Conservation (phyloP, 2,888 invertebrate genomes). For the Carcina quercana region DNA sequence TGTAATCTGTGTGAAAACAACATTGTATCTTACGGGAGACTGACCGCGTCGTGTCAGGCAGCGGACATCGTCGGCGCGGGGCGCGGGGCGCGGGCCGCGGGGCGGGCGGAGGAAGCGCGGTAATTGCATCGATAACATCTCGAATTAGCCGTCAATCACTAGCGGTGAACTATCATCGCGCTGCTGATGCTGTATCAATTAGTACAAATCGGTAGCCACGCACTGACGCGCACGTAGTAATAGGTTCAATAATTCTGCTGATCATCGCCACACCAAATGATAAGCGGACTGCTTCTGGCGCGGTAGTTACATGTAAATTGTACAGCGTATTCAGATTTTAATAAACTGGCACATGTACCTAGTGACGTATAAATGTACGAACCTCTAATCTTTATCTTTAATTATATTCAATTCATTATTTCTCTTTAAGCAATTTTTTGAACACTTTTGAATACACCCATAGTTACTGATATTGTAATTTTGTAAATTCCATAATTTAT, state of each 20-base stretch:
- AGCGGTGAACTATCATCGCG: conserved; percentile 55
- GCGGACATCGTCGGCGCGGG: neutral
- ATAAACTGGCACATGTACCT: too few species aligned
- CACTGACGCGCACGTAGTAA: conserved; percentile 53
- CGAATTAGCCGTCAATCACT: conserved; percentile 67
- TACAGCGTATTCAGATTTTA: too few species aligned
- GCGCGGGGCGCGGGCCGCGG: conserved; percentile 11
- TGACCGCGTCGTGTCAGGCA: neutral
- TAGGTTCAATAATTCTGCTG: conserved; percentile 52
- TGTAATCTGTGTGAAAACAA: neutral
- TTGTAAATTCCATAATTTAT: too few species aligned
- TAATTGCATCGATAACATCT: conserved; percentile 68
- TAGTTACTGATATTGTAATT: too few species aligned
- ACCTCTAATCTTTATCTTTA: too few species aligned
- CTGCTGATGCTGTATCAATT: conserved; percentile 63
- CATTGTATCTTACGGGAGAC: too few species aligned
- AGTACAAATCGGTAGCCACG: conserved; percentile 65
- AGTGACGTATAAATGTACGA: too few species aligned
- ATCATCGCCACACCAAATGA: conserved; percentile 44
- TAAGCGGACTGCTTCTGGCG: too few species aligned
- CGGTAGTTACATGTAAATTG: too few species aligned
- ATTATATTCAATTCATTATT: too few species aligned
- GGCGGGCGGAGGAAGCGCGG: conserved; percentile 23
- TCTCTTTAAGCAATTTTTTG: too few species aligned
- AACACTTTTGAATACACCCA: too few species aligned